Evolutionary conservation across 1,140 invertebrate genomes (phyloP), one percentile per base, ranked within the genome.

Genomic region (Agrypnia vestita): DNA sequence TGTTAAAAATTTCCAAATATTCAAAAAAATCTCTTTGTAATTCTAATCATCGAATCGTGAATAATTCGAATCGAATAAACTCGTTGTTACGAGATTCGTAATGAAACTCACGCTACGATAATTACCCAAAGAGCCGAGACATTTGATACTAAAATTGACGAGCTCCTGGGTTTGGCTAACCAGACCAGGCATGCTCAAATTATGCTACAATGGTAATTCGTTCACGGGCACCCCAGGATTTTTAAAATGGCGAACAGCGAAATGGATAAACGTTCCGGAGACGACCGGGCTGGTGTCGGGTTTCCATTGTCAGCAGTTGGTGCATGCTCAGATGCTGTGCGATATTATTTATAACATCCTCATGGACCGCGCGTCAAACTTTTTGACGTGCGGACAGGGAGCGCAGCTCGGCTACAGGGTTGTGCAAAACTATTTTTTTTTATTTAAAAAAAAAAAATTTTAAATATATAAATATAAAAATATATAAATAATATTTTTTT

Each of bases 251-350:
- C n/a, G 15, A 46, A 35, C 35, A 11, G 64, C 21, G 46, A 69
- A 69, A 46, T 69, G 64, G 64, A 69, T 69, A 47, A 69, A 69
- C 46, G 21, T 64, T 13, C 44, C 13, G 64, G 43, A 44, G 6
- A 47, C 46, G 46, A 46, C 64, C 35, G 19, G n/a, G 19, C 61
- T 35, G 61, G 10, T 69, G 6, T 69, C 64, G 44, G 43, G 44
- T 69, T 46, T 10, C 62, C 12, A 64, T 13, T 64, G 21, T 35
- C 43, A 46, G 64, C 0, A 47, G 64, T n/a, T 35, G 35, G 35
- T 64, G 61, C 61, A 9, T 12, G 21, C 61, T 25, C 35, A 4
- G 35, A 19, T 59, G 55, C 21, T 59, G 21, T 15, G 10, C 13
- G 15, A 59, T 59, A 59, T 59, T 59, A 59, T 59, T 35, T 59